Conservation (phyloP, 2,888 invertebrate genomes). For the Laothoe populi region DNA sequence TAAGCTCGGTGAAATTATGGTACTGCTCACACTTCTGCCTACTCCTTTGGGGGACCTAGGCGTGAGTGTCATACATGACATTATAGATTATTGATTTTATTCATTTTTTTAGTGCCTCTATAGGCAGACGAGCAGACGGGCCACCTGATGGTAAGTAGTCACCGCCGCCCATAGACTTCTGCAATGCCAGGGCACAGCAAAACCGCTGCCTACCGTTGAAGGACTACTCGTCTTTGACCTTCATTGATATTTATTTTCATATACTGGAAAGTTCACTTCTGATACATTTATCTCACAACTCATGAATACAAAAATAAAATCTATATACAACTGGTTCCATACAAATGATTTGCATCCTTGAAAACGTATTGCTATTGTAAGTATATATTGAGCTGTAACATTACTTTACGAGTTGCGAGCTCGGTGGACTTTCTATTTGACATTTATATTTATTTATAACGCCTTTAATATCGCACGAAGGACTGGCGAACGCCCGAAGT, state of each 20-base stretch:
- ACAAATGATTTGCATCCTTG: constrained; percentile 18
- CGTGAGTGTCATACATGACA: no score
- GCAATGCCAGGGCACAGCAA: no score
- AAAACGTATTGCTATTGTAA: constrained; percentile 50
- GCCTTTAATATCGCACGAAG: constrained; percentile 58
- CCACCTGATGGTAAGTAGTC: no score
- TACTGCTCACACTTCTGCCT: no score
- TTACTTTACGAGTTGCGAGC: constrained; percentile 64
- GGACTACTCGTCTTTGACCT: neutral
- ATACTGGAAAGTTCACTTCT: neutral
- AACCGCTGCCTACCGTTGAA: no score
- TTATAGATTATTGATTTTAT: no score
- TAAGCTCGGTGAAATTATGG: no score
- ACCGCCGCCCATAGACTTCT: no score
- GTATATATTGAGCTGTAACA: constrained; percentile 73
- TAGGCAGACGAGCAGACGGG: no score
- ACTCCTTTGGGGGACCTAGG: no score
- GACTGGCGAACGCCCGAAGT: constrained; percentile 37
- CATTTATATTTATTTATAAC: constrained; percentile 78
- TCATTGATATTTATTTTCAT: neutral
- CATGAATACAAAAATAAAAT: constrained; percentile 17
- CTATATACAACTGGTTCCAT: constrained; percentile 1
- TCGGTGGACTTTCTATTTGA: constrained; percentile 66
- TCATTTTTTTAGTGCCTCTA: no score
- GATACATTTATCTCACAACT: neutral